Percentiles rank a stretch among this genome's conserved stretches.
phyloP scores from a whole-genome alignment of 23 tunicate genomes.

The Styela clava region DNA sequence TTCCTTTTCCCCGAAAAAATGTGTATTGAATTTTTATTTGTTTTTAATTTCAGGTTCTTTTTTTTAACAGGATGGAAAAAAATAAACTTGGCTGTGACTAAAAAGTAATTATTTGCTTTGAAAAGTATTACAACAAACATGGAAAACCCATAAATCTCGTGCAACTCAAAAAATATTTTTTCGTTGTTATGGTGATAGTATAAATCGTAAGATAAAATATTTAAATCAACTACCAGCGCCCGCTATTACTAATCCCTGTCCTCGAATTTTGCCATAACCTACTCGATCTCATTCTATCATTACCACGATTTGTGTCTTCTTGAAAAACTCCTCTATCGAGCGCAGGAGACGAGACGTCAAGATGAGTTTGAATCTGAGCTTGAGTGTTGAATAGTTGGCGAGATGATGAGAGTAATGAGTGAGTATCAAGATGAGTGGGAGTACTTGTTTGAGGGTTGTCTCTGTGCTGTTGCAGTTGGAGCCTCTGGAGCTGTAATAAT shows the following conservation, averaged over 20 bases:
- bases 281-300: constrained; percentile 34
- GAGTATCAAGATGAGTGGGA: constrained; percentile 23
- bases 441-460: constrained; percentile 25
- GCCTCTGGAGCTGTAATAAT: constrained; percentile 9
- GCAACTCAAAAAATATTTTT: too few species aligned
- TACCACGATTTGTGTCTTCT: not conserved
- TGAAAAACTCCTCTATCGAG: constrained; percentile 1
- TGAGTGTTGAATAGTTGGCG: constrained; percentile 9
- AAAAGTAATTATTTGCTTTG: too few species aligned
- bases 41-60: too few species aligned
- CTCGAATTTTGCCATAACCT: constrained; percentile 50
- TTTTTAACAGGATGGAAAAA: too few species aligned
- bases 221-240: constrained; percentile 79
- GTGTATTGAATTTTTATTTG: too few species aligned
- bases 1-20: too few species aligned
- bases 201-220: too few species aligned
- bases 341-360: constrained; percentile 2
- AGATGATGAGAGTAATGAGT: constrained; percentile 5
- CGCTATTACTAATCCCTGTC: constrained; percentile 59
- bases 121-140: too few species aligned
- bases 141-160: too few species aligned
- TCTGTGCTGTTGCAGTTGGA: constrained; percentile 27
- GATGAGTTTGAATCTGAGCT: not conserved
- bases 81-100: too few species aligned
- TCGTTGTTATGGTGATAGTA: too few species aligned